Conservation (phyloP, 1,140 invertebrate species). For the Heliconius hermathena region DNA sequence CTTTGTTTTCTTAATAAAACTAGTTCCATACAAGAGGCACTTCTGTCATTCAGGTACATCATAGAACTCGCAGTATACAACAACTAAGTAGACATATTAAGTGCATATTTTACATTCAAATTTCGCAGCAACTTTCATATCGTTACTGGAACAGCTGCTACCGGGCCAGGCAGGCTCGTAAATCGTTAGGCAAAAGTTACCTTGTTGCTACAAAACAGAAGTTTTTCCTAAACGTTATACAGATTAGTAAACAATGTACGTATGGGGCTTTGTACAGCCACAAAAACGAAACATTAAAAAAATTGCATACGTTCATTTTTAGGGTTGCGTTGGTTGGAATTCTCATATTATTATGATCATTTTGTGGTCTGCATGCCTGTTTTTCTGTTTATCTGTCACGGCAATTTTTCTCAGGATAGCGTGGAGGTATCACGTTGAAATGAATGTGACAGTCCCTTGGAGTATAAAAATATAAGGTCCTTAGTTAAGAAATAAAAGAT, state of each 20-base stretch:
- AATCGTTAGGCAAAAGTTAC: constrained; percentile 19
- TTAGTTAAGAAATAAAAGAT: too few species aligned
- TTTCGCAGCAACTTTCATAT: constrained; percentile 48
- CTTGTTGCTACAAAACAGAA: constrained; percentile 3
- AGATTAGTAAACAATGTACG: constrained; percentile 5
- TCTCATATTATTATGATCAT: too few species aligned
- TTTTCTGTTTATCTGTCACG: too few species aligned
- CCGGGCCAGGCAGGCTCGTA: constrained; percentile 18
- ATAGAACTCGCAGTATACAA: background rate
- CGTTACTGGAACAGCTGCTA: constrained; percentile 52
- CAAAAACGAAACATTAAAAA: too few species aligned
- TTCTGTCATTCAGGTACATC: background rate
- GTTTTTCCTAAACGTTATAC: background rate
- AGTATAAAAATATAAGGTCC: too few species aligned
- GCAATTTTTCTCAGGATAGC: too few species aligned
- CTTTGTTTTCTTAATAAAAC: too few species aligned
- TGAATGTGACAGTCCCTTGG: too few species aligned
- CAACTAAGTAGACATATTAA: constrained; percentile 26
- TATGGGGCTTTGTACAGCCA: background rate
- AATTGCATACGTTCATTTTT: too few species aligned
- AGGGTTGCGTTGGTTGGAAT: too few species aligned
- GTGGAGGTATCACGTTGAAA: too few species aligned
- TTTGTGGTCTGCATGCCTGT: too few species aligned
- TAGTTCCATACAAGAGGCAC: background rate
- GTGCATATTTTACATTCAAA: constrained; percentile 49